These are phyloP conservation scores for Coregonus suidteri DNA, from an alignment of 2,797 vertebrate species.

Conservation along the genomic window DNA sequence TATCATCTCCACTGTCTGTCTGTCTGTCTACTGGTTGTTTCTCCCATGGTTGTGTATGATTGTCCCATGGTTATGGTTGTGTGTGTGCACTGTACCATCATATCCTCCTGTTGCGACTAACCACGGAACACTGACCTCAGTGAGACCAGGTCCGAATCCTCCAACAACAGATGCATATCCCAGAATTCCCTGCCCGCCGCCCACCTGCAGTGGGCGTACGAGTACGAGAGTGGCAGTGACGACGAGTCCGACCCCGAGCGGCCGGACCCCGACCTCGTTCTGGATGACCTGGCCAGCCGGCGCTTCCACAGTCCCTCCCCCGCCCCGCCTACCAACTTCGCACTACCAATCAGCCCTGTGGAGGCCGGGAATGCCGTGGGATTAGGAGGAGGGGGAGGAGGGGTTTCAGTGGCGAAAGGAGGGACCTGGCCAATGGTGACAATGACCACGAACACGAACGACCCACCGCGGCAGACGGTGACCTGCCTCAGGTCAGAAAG, in stretches of 20 bases:
- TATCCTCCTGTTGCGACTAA: conserved; percentile 45
- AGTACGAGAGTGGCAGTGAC: conserved; percentile 78
- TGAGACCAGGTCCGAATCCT: conserved; percentile 59
- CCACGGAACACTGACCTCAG: conserved; percentile 58
- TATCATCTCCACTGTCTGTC: neutral
- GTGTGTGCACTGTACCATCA: conserved; percentile 21
- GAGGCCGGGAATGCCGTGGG: conserved; percentile 47
- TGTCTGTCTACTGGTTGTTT: neutral
- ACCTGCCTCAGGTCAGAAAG: conserved; percentile 70
- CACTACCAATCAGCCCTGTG: conserved; percentile 64
- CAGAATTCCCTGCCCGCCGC: conserved; percentile 43
- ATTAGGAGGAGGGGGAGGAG: conserved; percentile 38
- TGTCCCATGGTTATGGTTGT: neutral
- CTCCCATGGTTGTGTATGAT: neutral
- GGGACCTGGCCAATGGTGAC: conserved; percentile 65
- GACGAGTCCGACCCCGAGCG: conserved; percentile 71
- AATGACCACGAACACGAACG: conserved; percentile 53
- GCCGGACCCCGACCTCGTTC: conserved; percentile 78
- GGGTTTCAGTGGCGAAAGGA: conserved; percentile 44
- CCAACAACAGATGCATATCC: conserved; percentile 59
- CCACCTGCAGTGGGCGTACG: conserved; percentile 54
- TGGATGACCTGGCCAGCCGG: conserved; percentile 85
- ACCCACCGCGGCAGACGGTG: conserved; percentile 64
- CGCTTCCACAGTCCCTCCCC: conserved; percentile 81
- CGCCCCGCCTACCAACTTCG: conserved; percentile 69